These are phyloP conservation scores for Mystacides longicornis DNA, from an alignment of 2,888 invertebrate species.

Conservation along the genomic window DNA sequence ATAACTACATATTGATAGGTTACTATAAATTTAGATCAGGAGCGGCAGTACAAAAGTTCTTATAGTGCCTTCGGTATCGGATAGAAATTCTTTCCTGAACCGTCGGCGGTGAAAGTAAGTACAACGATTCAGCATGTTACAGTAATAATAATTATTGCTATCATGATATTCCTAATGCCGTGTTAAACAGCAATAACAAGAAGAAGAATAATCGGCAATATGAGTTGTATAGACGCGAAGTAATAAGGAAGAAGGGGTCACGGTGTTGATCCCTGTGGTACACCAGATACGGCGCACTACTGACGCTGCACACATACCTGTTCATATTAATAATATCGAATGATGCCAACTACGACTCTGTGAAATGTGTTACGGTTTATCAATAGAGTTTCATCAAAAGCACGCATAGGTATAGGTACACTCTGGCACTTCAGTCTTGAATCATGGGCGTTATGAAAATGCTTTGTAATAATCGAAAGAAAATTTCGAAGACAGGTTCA, in stretches of 20 bases:
- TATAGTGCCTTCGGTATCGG: too few relatives aligned
- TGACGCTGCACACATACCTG: too few relatives aligned
- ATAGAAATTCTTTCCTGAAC: neutral
- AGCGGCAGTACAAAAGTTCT: too few relatives aligned
- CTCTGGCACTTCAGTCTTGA: too few relatives aligned
- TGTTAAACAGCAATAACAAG: neutral
- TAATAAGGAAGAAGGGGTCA: neutral
- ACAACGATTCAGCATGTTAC: neutral
- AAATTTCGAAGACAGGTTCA: too few relatives aligned
- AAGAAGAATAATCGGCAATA: neutral
- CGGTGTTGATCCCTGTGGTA: neutral
- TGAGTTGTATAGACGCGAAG: neutral
- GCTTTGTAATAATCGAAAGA: too few relatives aligned
- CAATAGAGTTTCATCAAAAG: neutral
- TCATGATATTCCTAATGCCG: neutral
- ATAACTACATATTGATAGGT: too few relatives aligned
- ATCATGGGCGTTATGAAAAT: too few relatives aligned
- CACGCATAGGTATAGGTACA: too few relatives aligned
- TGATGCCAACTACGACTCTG: too few relatives aligned
- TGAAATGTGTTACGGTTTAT: neutral
- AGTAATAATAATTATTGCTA: neutral
- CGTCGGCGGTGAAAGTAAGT: conserved; percentile 2
- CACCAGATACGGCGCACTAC: neutral
- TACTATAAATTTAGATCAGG: too few relatives aligned
- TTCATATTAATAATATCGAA: too few relatives aligned